phyloP scores from a whole-genome alignment of 2,797 vertebrate species.

The Myotis myotis region DNA sequence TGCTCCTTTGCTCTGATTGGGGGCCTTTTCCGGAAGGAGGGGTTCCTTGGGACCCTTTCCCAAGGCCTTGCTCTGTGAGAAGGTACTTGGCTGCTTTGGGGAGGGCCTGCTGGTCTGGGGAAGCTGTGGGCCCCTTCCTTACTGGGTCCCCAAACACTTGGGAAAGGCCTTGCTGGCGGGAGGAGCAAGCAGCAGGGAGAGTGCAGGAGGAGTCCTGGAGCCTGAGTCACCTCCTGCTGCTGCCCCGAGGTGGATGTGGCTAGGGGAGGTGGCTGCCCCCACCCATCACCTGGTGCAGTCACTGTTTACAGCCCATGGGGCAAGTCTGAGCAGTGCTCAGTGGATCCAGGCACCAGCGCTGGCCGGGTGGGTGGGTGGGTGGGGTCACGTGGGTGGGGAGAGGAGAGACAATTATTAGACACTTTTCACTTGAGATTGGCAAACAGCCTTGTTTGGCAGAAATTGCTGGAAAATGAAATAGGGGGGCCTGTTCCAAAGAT shows the following conservation, averaged over 20 bases:
- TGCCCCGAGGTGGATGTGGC: constrained; percentile 9
- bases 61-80: not conserved
- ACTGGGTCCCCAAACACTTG: not conserved
- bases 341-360: constrained; percentile 30
- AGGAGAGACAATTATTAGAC: constrained; percentile 50
- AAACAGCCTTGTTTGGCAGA: constrained; percentile 60
- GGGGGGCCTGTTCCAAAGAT: constrained; percentile 36
- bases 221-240: constrained; percentile 29
- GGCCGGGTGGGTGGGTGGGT: not conserved
- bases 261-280: not conserved
- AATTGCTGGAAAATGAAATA: constrained; percentile 61
- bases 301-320: constrained; percentile 65
- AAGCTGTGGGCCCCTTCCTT: not conserved
- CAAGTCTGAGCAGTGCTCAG: constrained; percentile 65
- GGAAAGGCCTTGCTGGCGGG: not conserved
- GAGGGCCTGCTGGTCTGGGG: not conserved
- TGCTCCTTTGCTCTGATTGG: too few species aligned
- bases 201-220: not conserved
- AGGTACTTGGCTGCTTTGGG: not conserved
- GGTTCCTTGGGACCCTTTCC: not conserved
- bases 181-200: not conserved
- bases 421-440: constrained; percentile 56
- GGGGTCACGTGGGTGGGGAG: constrained; percentile 16
- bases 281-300: not conserved
- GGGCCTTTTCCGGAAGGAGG: not conserved